phyloP scores from a whole-genome alignment of 2,113 vertebrate genomes.

The Eleginops maclovinus region DNA sequence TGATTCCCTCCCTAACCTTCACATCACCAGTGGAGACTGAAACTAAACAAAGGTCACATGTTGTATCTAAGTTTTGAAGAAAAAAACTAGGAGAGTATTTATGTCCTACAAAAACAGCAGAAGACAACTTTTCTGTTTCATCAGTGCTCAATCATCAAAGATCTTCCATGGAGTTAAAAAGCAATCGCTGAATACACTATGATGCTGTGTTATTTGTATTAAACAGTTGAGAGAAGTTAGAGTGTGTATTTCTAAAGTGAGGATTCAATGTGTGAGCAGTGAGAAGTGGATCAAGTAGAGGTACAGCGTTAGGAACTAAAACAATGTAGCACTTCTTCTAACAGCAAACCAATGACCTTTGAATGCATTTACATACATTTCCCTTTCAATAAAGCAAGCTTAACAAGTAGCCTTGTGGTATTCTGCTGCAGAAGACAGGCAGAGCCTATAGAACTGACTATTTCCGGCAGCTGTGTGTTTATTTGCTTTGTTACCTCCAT shows the following conservation, averaged over 20 bases:
- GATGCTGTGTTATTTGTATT: too few relatives aligned
- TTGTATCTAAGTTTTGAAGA: conserved; percentile 11
- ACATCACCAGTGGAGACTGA: conserved; percentile 26
- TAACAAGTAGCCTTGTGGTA: not conserved
- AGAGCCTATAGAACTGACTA: not conserved
- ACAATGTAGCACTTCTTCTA: not conserved
- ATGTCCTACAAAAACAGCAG: not conserved
- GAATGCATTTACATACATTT: conserved; percentile 1
- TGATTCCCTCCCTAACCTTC: conserved; percentile 51
- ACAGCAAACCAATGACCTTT: not conserved
- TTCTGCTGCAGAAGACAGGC: not conserved
- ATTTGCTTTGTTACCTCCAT: not conserved
- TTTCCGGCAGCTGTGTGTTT: not conserved
- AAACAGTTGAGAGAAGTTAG: too few relatives aligned
- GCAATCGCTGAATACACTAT: too few relatives aligned
- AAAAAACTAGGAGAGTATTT: not conserved
- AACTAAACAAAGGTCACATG: conserved; percentile 54
- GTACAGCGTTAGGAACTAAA: not conserved
- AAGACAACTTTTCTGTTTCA: not conserved
- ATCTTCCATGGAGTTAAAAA: not conserved
- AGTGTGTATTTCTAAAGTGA: not conserved
- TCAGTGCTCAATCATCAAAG: not conserved
- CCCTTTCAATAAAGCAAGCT: not conserved
- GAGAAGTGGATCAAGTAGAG: conserved; percentile 1
- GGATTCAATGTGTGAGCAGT: not conserved